Conservation (phyloP, 1,140 invertebrate species). For the Tribolium castaneum region DNA sequence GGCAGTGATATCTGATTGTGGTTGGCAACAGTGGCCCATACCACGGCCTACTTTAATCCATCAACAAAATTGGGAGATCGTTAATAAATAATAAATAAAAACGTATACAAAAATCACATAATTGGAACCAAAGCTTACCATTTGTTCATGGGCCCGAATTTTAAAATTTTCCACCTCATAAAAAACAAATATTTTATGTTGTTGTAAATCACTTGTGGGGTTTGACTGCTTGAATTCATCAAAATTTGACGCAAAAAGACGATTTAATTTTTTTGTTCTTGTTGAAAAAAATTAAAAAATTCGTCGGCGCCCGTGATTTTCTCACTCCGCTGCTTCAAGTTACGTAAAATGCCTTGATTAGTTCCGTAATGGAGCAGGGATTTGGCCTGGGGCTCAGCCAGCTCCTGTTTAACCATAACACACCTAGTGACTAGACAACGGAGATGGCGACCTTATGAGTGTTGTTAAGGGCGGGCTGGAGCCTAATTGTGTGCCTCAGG, state of each 20-base stretch:
- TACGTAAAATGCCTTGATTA: slow-evolving; percentile 20
- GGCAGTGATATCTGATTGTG: too few relatives aligned
- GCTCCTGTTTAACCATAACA: slow-evolving; percentile 18
- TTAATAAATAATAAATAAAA: background rate
- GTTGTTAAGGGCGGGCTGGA: slow-evolving; percentile 55
- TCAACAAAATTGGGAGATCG: background rate
- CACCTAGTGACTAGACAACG: slow-evolving; percentile 54
- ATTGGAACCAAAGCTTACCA: background rate
- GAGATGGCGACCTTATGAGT: slow-evolving; percentile 58
- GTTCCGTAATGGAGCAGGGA: slow-evolving; percentile 16
- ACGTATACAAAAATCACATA: background rate
- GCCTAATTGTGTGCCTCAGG: slow-evolving; percentile 59
- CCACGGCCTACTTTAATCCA: too few relatives aligned
- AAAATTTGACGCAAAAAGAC: too few relatives aligned
- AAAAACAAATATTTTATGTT: too few relatives aligned
- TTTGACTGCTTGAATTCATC: too few relatives aligned
- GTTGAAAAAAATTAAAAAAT: too few relatives aligned
- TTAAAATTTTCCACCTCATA: too few relatives aligned
- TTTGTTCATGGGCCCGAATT: background rate
- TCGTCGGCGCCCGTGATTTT: too few relatives aligned
- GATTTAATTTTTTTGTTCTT: too few relatives aligned
- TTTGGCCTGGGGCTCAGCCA: slow-evolving; percentile 9
- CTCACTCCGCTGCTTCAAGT: background rate
- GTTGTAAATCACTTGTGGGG: too few relatives aligned
- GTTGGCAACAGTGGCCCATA: background rate